A percentile compares a stretch with the other conserved stretches of the same genome.
Evolutionary conservation across 1,140 invertebrate species (phyloP).

Genomic region (Pomphorhynchus laevis): DNA sequence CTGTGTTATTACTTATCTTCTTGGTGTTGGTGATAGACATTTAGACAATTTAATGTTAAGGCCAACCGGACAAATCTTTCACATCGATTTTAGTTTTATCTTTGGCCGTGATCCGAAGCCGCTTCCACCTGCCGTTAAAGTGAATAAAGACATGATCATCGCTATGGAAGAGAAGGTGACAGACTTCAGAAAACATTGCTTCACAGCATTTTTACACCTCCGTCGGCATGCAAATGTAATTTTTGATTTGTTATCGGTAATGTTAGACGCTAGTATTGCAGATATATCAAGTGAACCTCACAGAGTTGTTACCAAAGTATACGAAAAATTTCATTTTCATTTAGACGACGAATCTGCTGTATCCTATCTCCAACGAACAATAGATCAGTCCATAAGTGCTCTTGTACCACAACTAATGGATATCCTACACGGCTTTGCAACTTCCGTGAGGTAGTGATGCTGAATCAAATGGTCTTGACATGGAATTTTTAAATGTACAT

Average conservation of each 20-base stretch:
- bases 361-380: constrained; percentile 51
- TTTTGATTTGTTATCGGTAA: constrained; percentile 74
- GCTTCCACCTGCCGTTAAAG: constrained; percentile 81
- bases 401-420: constrained; percentile 77
- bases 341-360: constrained; percentile 79
- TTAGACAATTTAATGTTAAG: constrained; percentile 76
- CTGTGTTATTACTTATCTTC: constrained; percentile 78
- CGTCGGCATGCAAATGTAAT: constrained; percentile 76
- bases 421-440: too few species aligned
- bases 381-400: constrained; percentile 65
- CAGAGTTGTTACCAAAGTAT: constrained; percentile 72
- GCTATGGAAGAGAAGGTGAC: constrained; percentile 80
- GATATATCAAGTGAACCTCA: constrained; percentile 92
- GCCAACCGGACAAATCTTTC: constrained; percentile 41
- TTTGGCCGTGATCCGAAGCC: constrained; percentile 86
- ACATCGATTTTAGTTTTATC: constrained; percentile 97
- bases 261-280: constrained; percentile 89
- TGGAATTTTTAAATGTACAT: too few species aligned
- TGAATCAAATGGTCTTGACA: too few species aligned
- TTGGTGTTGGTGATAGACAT: constrained; percentile 87
- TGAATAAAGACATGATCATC: constrained; percentile 80
- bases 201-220: constrained; percentile 71
- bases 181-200: constrained; percentile 69
- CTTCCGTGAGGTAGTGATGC: too few species aligned
- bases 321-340: constrained; percentile 65